Conservation (phyloP, 2,113 vertebrate genomes). For the Camelus dromedarius region DNA sequence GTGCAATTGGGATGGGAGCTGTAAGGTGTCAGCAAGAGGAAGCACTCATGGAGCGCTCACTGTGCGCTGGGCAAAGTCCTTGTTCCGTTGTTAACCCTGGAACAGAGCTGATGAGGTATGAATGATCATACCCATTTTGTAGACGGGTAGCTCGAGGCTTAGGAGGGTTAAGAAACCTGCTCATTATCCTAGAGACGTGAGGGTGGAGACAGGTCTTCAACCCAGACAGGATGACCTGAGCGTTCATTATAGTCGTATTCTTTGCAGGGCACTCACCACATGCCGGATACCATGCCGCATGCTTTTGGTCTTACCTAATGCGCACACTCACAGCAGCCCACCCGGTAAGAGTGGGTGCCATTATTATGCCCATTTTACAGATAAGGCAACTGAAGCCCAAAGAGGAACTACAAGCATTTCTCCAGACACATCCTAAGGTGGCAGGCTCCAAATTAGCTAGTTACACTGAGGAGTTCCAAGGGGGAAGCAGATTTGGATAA, state of each 20-base stretch:
- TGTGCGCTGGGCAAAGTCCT: not conserved
- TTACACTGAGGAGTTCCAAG: not conserved
- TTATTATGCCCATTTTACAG: not conserved
- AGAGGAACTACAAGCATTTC: not conserved
- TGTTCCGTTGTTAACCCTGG: not conserved
- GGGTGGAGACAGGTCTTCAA: not conserved
- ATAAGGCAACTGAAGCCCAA: not conserved
- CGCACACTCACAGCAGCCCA: not conserved
- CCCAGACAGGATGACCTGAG: not conserved
- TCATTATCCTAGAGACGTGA: not conserved
- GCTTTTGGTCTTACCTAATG: not conserved
- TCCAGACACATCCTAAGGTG: not conserved
- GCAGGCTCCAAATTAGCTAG: too few species aligned
- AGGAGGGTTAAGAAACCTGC: not conserved
- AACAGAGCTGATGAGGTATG: not conserved
- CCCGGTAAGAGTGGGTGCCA: not conserved
- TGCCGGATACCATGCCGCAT: fast-evolving
- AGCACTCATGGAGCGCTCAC: fast-evolving
- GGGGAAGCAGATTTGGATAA: not conserved
- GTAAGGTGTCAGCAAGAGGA: not conserved
- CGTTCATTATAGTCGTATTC: not conserved
- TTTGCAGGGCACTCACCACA: not conserved
- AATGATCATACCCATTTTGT: not conserved
- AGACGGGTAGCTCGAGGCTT: not conserved
- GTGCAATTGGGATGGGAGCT: not conserved